Conservation (phyloP, 2,113 vertebrate species). For the Zosterops hypoxanthus region DNA sequence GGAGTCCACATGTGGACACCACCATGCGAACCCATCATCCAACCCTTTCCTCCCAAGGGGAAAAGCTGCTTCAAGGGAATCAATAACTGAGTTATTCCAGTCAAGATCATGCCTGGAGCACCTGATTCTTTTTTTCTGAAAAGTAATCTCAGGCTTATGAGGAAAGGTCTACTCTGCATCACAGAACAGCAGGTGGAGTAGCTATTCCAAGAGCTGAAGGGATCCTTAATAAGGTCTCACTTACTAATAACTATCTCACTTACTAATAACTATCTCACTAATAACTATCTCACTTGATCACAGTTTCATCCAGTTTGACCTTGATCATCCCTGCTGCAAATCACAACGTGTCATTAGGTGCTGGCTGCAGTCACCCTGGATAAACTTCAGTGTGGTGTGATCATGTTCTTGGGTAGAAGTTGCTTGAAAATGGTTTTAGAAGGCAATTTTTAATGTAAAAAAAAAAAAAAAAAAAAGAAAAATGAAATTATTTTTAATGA, state of each 20-base stretch:
- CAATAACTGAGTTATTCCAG: not conserved
- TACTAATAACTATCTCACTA: not conserved
- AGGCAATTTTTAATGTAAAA: not conserved
- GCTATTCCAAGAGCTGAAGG: not conserved
- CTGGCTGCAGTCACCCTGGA: not conserved
- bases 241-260: not conserved
- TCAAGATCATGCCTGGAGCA: not conserved
- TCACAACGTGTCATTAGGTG: not conserved
- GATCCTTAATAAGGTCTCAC: not conserved
- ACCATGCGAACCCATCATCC: not conserved
- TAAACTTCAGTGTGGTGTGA: not conserved
- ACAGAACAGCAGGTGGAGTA: not conserved
- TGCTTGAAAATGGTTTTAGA: not conserved
- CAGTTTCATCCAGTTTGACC: not conserved
- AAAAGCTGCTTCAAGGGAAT: not conserved
- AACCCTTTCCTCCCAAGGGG: not conserved
- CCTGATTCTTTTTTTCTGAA: not conserved
- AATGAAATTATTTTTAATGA: not conserved
- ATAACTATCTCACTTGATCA: not conserved
- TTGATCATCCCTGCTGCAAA: not conserved
- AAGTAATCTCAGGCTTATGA: not conserved
- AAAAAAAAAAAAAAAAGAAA: not conserved
- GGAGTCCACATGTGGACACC: not conserved
- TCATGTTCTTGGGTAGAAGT: not conserved
- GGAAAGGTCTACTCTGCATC: not conserved